Base-by-base conservation (phyloP, 2,888 invertebrate genomes). In the Heliconius hortense region DNA sequence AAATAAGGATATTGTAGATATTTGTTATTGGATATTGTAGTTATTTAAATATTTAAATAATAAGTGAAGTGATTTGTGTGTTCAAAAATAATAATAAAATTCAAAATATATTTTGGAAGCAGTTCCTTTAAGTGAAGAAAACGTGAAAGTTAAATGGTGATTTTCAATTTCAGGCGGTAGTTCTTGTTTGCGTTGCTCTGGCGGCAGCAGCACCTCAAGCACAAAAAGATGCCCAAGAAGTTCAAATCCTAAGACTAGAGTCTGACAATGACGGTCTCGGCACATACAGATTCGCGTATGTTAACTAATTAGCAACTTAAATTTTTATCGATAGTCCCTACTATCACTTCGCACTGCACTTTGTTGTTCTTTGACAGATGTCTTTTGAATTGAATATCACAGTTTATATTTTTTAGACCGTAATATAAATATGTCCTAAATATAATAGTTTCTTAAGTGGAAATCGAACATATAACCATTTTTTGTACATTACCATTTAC, bases 191-290 rank as follows among this genome's bases (percentile, higher is more conserved):
- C 77, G 84, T 94, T 77, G 91, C 90, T 60, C 83, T 85, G 21
- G 89, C 83, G 70, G 81, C 83, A 26, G 90, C 90, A 21, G 90
- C 91, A 18, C 90, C 92, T 10, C 88, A 87, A 75, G 81, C 80
- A 15, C 76, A 80, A 68, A 77, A 76, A 10, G 80, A 79, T 71
- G 74, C 79, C 4, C 84, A 87, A 48, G 89, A 88, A 72, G 87
- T 89, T 2, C 88, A 91, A 79, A 82, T 93, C 48, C 72, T 91
- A 60, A 84, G 84, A 75, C 89, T 82, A 63, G 88, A 90, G n/a
- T 82, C 86, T 2, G 89, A 93, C 76, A 91, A 90, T 78, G 88
- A 89, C 77, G 93, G 92, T 77, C 83, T 90, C 35, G 94, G 92
- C 67, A 80, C 84, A 15, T 94, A 90, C 80, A 89, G 78, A 74